Evolutionary conservation across 2,113 vertebrate genomes (phyloP), one percentile per base, ranked within the genome.

Genomic region (Copsychus sechellarum): DNA sequence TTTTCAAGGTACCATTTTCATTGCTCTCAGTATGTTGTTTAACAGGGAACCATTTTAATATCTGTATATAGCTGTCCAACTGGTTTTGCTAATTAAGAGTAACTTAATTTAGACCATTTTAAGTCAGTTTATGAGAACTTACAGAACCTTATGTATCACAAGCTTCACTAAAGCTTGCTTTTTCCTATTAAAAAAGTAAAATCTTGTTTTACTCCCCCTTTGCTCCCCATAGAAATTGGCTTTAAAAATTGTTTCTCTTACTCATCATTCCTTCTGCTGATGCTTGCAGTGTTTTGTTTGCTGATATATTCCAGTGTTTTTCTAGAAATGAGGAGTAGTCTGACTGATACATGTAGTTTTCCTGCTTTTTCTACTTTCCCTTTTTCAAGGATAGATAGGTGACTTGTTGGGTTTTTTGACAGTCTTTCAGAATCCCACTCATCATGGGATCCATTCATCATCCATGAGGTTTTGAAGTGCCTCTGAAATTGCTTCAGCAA

Each of bases 401-500:
- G 70, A 51, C 12, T 67, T 31, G 2, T 65, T 81, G 47, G 22
- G 4, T 70, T 62, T 88, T 71, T 64, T 43, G 11, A 21, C 18
- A 34, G 14, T 79, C 33, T 90, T 76, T 24, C 22, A 86, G 48
- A 76, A 82, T 61, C 16, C 14, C 33, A 53, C 79, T 90, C 36
- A 56, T 92, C 57, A 90, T 82, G 36, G 36, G 36, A 36, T 36
- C 36, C 36, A 36, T 36, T 90, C 36, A 56, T 92, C 57, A 90
- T 82, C 61, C 19, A 4, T 40, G 57, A 86, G 9, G 36, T 91
- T 93, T 92, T 71, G 38, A 90, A 93, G 21, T 60, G 28, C 53
- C 57, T 92, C 40, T 76, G 86, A 93, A 94, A 74, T 34, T 66
- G 33, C 62, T 88, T 92, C 66, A 60, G 34, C 53, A 88, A 82